phyloP scores from a whole-genome alignment of 1,140 invertebrate genomes.

The Diorhabda carinulata region DNA sequence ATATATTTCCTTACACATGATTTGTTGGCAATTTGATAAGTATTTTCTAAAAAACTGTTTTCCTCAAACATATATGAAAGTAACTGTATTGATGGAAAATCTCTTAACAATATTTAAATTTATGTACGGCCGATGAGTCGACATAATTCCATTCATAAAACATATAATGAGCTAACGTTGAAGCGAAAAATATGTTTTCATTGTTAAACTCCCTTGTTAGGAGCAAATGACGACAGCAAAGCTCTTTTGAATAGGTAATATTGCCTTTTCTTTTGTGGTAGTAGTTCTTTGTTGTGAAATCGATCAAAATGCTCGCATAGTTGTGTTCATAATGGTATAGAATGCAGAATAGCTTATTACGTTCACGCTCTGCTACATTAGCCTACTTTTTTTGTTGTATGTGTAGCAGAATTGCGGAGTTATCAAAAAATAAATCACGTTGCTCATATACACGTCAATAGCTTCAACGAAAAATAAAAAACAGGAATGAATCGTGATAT shows the following conservation, averaged over 20 bases:
- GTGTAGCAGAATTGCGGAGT: background rate
- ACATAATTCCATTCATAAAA: slow-evolving; percentile 3
- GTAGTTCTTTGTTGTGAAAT: slow-evolving; percentile 2
- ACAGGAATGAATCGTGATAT: no score
- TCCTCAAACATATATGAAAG: background rate
- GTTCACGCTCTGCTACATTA: background rate
- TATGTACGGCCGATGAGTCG: background rate
- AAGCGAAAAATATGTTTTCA: background rate
- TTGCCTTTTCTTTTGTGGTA: slow-evolving; percentile 2
- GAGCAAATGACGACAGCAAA: slow-evolving; percentile 1
- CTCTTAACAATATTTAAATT: slow-evolving; percentile 3
- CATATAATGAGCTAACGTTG: slow-evolving; percentile 2
- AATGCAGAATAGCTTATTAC: slow-evolving; percentile 1
- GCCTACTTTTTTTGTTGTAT: slow-evolving; percentile 1
- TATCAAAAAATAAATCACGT: background rate
- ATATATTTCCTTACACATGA: no score
- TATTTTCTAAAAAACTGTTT: background rate
- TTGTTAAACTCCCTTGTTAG: background rate
- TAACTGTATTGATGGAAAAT: slow-evolving; percentile 2
- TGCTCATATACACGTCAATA: no score
- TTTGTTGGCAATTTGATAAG: no score
- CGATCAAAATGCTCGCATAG: slow-evolving; percentile 1
- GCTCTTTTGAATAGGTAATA: background rate
- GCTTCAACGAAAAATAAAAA: no score
- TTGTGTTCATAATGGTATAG: slow-evolving; percentile 1